Evolutionary conservation across 1,140 invertebrate species (phyloP).

Genomic region (Planococcus citri): DNA sequence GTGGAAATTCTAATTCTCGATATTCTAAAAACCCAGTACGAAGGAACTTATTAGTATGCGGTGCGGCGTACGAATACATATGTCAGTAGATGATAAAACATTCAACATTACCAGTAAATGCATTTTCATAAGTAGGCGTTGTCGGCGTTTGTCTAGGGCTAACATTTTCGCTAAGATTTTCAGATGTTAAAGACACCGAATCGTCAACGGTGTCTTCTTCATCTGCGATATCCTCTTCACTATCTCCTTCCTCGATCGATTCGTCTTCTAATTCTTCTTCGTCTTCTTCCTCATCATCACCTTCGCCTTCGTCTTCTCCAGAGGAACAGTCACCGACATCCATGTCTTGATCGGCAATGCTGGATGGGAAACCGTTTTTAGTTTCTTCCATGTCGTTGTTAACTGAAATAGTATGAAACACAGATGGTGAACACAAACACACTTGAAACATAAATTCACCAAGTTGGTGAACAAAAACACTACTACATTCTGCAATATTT

Average conservation of each 20-base stretch:
- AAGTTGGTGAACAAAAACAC: too few species aligned
- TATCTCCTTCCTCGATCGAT: constrained; percentile 9
- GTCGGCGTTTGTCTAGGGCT: background rate
- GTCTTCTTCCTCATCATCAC: constrained; percentile 28
- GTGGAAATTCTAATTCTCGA: constrained; percentile 28
- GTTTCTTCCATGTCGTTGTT: constrained; percentile 10
- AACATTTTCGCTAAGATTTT: constrained; percentile 5
- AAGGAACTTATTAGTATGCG: background rate
- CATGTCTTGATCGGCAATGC: constrained; percentile 33
- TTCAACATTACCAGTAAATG: background rate
- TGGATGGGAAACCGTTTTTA: constrained; percentile 3
- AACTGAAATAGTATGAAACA: too few species aligned
- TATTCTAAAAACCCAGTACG: constrained; percentile 23
- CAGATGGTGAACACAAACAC: too few species aligned
- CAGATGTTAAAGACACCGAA: constrained; percentile 26
- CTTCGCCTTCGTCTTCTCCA: constrained; percentile 31
- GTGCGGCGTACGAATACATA: too few species aligned
- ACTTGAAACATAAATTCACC: too few species aligned
- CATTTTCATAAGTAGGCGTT: background rate
- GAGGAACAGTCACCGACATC: constrained; percentile 36
- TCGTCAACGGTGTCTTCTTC: constrained; percentile 24
- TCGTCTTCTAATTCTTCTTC: constrained; percentile 24
- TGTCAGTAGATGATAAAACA: background rate
- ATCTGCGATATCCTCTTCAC: constrained; percentile 16
- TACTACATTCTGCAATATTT: too few species aligned